Conservation (phyloP, 2,797 vertebrate species). For the Bradypus variegatus region DNA sequence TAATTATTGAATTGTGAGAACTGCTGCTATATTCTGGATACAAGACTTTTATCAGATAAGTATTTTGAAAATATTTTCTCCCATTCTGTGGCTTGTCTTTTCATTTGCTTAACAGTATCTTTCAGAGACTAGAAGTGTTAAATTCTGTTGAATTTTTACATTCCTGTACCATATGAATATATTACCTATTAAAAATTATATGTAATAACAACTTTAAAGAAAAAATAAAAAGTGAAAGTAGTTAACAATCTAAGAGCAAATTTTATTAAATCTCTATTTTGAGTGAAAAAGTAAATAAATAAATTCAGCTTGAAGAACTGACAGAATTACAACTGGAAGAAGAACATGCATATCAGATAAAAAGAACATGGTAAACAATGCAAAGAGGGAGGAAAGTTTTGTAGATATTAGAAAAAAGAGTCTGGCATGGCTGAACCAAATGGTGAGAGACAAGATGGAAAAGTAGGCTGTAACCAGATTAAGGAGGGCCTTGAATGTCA, state of each 20-base stretch:
- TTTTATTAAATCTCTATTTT: background rate
- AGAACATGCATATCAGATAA: conserved; percentile 16
- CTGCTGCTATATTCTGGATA: background rate
- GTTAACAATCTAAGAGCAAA: background rate
- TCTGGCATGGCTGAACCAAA: background rate
- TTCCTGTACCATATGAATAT: background rate
- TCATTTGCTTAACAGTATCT: background rate
- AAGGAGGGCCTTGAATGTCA: background rate
- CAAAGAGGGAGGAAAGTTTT: background rate
- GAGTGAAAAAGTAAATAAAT: background rate
- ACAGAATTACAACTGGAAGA: background rate
- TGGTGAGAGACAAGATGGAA: background rate
- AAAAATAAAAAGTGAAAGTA: background rate
- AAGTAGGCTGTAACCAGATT: background rate
- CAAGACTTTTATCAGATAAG: background rate
- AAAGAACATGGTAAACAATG: conserved; percentile 2
- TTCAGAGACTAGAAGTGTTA: background rate
- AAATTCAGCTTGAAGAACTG: background rate
- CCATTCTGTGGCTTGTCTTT: background rate
- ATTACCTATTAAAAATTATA: background rate
- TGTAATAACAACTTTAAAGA: background rate
- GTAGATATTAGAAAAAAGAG: background rate
- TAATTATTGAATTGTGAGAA: background rate
- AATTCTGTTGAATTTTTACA: conserved; percentile 1
- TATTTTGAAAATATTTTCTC: conserved; percentile 17